Evolutionary conservation across 1,140 invertebrate species (phyloP).

Genomic region (Helicoverpa zea): DNA sequence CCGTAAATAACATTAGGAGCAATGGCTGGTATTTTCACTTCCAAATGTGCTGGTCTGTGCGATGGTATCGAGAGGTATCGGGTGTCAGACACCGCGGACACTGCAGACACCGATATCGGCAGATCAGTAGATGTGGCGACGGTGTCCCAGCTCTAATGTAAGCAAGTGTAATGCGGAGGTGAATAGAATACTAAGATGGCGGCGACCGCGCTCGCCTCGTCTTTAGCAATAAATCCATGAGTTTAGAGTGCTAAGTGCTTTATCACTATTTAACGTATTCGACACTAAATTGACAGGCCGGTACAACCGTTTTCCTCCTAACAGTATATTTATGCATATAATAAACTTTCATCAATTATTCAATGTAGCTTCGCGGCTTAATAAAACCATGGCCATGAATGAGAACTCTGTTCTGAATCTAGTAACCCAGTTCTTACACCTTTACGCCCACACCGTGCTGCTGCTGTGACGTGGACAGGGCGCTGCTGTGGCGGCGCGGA

Average conservation of each 20-base stretch:
- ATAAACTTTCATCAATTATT: no score
- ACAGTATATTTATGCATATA: no score
- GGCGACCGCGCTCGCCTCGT: neutral
- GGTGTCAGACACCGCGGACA: slow-evolving; percentile 1
- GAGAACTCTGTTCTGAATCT: no score
- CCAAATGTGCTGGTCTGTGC: slow-evolving; percentile 30
- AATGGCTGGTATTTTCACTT: slow-evolving; percentile 21
- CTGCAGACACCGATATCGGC: neutral
- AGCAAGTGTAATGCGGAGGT: slow-evolving; percentile 21
- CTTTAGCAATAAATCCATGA: neutral
- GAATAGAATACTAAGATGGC: neutral
- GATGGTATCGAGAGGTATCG: slow-evolving; percentile 23
- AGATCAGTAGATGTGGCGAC: slow-evolving; percentile 17
- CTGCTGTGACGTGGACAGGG: neutral
- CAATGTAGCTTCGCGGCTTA: no score
- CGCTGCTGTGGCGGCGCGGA: neutral
- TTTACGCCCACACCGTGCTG: no score
- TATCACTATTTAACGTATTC: no score
- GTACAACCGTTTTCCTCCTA: no score
- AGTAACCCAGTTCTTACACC: no score
- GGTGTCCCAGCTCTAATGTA: neutral
- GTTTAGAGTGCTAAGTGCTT: no score
- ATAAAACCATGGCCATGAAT: no score
- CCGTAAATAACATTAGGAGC: slow-evolving; percentile 43
- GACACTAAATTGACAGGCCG: no score